Evolutionary conservation across 2,888 invertebrate genomes (phyloP).

Genomic region (Thymelicus sylvestris): DNA sequence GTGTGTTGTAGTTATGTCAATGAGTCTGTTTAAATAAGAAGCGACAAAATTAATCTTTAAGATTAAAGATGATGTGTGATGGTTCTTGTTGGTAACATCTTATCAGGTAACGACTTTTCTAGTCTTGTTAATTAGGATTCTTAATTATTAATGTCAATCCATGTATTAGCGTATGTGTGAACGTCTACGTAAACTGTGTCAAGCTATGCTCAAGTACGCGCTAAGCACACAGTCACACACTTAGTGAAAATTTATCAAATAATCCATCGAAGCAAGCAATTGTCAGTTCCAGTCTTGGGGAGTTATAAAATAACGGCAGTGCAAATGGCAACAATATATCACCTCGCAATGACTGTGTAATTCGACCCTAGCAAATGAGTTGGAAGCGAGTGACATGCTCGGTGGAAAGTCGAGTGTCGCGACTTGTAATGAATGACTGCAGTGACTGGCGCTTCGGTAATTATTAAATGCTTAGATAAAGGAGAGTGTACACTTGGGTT

Average conservation of each 20-base stretch:
- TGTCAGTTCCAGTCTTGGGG: neutral
- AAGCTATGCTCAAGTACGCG: too few species aligned
- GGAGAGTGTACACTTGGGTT: conserved; percentile 22
- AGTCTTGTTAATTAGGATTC: too few species aligned
- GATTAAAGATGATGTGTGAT: too few species aligned
- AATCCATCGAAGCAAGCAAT: neutral
- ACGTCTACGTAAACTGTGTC: too few species aligned
- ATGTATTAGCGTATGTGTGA: too few species aligned
- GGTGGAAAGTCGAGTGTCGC: conserved; percentile 57
- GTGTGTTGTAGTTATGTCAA: too few species aligned
- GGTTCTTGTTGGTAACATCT: too few species aligned
- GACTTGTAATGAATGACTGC: conserved; percentile 57
- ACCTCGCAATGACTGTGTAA: conserved; percentile 24
- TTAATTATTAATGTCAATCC: too few species aligned
- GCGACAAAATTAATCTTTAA: too few species aligned
- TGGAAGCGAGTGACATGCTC: conserved; percentile 43
- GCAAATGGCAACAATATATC: conserved; percentile 32
- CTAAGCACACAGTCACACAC: too few species aligned
- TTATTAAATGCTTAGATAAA: conserved; percentile 47
- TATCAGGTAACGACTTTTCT: too few species aligned
- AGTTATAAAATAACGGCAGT: conserved; percentile 2
- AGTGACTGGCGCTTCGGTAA: conserved; percentile 64
- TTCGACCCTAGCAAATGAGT: conserved; percentile 10
- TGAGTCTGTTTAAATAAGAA: too few species aligned
- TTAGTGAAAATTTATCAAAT: neutral